phyloP scores from a whole-genome alignment of 2,113 vertebrate species.

The Cromileptes altivelis region DNA sequence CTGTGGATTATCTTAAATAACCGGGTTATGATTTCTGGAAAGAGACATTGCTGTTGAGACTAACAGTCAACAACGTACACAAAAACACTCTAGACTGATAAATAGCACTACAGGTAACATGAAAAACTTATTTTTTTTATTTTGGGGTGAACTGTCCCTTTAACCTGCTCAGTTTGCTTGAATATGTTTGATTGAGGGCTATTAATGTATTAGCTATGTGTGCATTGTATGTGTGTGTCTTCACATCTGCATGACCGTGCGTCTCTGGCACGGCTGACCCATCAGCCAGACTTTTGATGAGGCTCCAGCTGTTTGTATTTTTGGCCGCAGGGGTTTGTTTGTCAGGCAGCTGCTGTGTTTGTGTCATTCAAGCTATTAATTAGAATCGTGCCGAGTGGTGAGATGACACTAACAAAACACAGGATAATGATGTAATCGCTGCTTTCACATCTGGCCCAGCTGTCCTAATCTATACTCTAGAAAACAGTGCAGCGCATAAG shows the following conservation, averaged over 20 bases:
- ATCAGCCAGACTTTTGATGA: slow-evolving; percentile 29
- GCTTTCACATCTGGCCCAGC: slow-evolving; percentile 64
- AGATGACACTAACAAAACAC: slow-evolving; percentile 58
- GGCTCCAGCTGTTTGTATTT: slow-evolving; percentile 76
- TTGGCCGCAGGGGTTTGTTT: slow-evolving; percentile 54
- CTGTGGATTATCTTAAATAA: no score
- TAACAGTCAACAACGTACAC: no score
- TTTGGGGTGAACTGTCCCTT: no score
- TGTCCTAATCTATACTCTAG: slow-evolving; percentile 23
- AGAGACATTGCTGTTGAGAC: no score
- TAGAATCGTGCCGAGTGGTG: slow-evolving; percentile 36
- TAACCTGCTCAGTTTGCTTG: not conserved
- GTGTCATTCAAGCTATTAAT: slow-evolving; percentile 51
- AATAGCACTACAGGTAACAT: no score
- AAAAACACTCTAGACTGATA: no score
- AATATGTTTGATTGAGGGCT: not conserved
- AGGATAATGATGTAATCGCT: slow-evolving; percentile 67
- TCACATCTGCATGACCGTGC: slow-evolving; percentile 8
- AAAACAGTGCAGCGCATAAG: slow-evolving; percentile 9
- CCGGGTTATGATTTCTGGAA: no score
- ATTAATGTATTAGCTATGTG: slow-evolving; percentile 11
- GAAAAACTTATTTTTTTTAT: no score
- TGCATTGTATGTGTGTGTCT: not conserved
- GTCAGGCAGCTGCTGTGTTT: slow-evolving; percentile 47
- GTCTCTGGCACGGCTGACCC: not conserved